Conservation (phyloP, 2,113 vertebrate species). For the Guaruba guarouba region DNA sequence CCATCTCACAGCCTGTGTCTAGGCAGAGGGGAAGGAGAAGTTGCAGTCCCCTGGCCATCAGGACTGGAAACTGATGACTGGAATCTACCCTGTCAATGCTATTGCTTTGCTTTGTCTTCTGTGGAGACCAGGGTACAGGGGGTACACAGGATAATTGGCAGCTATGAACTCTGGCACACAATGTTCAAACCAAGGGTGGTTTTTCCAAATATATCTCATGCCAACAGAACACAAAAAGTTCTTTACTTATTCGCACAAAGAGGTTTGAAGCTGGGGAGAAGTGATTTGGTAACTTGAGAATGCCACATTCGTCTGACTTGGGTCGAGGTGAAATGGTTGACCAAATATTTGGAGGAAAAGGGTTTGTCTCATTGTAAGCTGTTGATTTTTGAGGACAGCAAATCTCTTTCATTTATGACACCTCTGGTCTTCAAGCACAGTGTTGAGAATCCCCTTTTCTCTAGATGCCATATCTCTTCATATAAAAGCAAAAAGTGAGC, state of each 20-base stretch:
- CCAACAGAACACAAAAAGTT: neutral
- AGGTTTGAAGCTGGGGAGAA: neutral
- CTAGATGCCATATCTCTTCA: neutral
- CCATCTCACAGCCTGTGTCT: neutral
- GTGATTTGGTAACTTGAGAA: neutral
- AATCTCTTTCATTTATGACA: neutral
- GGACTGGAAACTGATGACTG: neutral
- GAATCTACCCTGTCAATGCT: no score
- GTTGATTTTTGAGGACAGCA: neutral
- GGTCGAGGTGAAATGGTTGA: neutral
- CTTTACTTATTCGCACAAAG: neutral
- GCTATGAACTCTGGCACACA: neutral
- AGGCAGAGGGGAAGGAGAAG: neutral
- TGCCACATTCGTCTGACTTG: neutral
- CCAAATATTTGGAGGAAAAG: neutral
- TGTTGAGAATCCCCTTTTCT: neutral
- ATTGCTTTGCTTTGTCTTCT: neutral
- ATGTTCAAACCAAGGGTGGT: neutral
- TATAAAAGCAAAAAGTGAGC: neutral
- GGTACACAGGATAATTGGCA: neutral
- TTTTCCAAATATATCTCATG: neutral
- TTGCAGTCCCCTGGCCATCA: neutral
- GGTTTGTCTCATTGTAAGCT: neutral
- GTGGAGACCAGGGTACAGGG: rapidly evolving
- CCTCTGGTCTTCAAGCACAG: neutral